A percentile compares a stretch with the other conserved stretches of the same genome.
These are phyloP conservation scores for Steinernema hermaphroditum DNA, from an alignment of 2,888 invertebrate species.

Conservation along the genomic window DNA sequence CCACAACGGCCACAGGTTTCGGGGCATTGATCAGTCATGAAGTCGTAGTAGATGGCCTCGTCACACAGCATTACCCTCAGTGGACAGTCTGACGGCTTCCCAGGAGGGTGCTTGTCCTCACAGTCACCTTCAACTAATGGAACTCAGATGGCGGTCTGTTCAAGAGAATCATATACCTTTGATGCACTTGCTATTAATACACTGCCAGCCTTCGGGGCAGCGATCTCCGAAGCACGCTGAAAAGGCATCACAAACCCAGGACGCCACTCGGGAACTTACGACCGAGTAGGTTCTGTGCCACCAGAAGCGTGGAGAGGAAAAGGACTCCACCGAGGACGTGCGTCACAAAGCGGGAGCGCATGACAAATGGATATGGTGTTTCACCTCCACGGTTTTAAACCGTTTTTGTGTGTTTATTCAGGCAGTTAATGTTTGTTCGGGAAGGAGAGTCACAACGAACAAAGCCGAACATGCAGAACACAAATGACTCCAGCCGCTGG, in stretches of 20 bases:
- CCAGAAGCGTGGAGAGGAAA: neutral
- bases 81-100: neutral
- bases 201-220: neutral
- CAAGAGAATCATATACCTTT: neutral
- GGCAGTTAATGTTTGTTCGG: too few relatives aligned
- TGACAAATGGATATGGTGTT: too few relatives aligned
- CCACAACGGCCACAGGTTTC: neutral
- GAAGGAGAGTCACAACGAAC: too few relatives aligned
- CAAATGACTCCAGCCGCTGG: too few relatives aligned
- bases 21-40: neutral
- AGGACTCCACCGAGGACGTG: neutral
- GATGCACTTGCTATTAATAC: neutral
- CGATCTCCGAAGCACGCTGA: neutral
- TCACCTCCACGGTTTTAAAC: too few relatives aligned
- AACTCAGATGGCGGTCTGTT: too few relatives aligned
- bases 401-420: too few relatives aligned
- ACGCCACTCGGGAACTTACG: too few relatives aligned
- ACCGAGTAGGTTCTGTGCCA: neutral
- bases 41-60: neutral
- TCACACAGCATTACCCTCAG: neutral
- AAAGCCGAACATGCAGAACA: too few relatives aligned
- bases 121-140: neutral
- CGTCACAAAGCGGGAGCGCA: too few relatives aligned
- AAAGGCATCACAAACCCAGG: too few relatives aligned
- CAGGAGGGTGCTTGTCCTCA: neutral